Conservation (phyloP, 1,140 invertebrate genomes). For the Stenopsyche tienmushanensis region DNA sequence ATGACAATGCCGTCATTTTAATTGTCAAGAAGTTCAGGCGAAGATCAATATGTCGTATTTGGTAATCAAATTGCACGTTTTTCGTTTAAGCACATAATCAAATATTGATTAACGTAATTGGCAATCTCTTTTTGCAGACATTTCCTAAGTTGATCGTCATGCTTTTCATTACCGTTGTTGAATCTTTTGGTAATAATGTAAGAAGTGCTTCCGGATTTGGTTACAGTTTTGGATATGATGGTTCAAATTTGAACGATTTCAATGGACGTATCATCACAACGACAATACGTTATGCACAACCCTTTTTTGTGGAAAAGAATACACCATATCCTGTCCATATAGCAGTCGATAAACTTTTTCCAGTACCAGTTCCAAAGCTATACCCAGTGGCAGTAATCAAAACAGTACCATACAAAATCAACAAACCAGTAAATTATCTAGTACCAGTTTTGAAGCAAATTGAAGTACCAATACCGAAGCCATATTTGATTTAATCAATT, state of each 20-base stretch:
- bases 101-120: no score
- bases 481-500: no score
- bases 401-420: slow-evolving; percentile 42
- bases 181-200: no score
- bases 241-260: not conserved
- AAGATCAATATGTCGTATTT: not conserved
- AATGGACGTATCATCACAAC: slow-evolving; percentile 43
- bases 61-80: no score
- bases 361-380: slow-evolving; percentile 44
- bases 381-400: slow-evolving; percentile 43
- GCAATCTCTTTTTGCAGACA: no score
- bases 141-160: no score
- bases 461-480: slow-evolving; percentile 60
- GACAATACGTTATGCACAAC: slow-evolving; percentile 52
- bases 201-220: no score
- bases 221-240: not conserved
- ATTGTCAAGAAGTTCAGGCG: no score
- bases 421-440: slow-evolving; percentile 47
- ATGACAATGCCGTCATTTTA: no score
- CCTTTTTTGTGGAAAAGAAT: slow-evolving; percentile 50
- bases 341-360: slow-evolving; percentile 47
- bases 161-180: no score
- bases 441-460: slow-evolving; percentile 62
- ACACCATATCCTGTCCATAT: slow-evolving; percentile 52
- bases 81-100: no score